Conservation (phyloP, 2,113 vertebrate genomes). For the Hippocampus abdominalis region DNA sequence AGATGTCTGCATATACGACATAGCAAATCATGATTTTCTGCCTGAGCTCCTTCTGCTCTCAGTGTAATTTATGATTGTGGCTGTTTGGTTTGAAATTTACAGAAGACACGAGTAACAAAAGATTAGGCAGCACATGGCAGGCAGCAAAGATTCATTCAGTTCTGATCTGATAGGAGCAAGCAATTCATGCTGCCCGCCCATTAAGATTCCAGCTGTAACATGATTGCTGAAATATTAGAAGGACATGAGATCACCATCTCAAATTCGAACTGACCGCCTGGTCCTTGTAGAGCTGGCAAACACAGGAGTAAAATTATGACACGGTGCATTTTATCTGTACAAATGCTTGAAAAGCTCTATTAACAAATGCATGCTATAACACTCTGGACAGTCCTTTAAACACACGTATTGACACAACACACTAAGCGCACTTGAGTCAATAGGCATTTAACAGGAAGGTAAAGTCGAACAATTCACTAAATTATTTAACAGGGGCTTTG, state of each 20-base stretch:
- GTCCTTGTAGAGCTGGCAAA: slow-evolving; percentile 25
- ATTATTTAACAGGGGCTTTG: slow-evolving; percentile 63
- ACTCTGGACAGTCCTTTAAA: slow-evolving; percentile 48
- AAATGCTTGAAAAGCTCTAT: slow-evolving; percentile 37
- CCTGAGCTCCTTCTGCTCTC: neutral
- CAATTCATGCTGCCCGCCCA: slow-evolving; percentile 26
- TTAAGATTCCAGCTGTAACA: slow-evolving; percentile 41
- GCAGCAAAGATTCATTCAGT: slow-evolving; percentile 21
- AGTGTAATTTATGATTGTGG: slow-evolving; percentile 11
- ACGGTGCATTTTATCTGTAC: slow-evolving; percentile 22
- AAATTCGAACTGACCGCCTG: slow-evolving; percentile 50
- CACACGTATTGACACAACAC: slow-evolving; percentile 35
- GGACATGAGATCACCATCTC: slow-evolving; percentile 41
- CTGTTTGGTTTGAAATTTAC: slow-evolving; percentile 37
- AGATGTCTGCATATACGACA: neutral
- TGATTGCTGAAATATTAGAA: slow-evolving; percentile 42
- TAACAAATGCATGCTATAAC: slow-evolving; percentile 43
- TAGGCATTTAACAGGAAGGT: slow-evolving; percentile 52
- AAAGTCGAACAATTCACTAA: slow-evolving; percentile 48
- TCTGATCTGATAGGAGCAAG: slow-evolving; percentile 43
- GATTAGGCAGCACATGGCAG: slow-evolving; percentile 29
- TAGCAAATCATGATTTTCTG: neutral
- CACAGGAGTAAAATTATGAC: slow-evolving; percentile 12
- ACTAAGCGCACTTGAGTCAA: slow-evolving; percentile 50
- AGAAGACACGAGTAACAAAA: slow-evolving; percentile 12